Evolutionary conservation across 2,113 vertebrate species (phyloP).

Genomic region (Malurus cyaneus): DNA sequence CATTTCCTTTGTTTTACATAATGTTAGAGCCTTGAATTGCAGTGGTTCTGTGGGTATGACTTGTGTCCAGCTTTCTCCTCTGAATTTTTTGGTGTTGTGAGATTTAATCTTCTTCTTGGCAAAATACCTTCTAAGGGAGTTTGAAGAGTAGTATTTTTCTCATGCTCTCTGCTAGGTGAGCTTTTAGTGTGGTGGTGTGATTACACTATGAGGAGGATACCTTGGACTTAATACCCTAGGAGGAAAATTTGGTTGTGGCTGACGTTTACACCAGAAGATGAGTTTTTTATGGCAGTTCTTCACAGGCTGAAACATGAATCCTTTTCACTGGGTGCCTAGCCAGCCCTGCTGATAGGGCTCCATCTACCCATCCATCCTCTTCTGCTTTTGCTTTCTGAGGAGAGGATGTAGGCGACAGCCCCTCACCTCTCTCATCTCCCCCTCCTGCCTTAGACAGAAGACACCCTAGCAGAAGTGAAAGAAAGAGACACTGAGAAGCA

Average conservation of each 20-base stretch:
- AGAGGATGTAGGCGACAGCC: background rate
- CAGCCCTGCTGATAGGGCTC: background rate
- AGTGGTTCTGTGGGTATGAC: background rate
- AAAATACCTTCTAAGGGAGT: background rate
- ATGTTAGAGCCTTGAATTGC: background rate
- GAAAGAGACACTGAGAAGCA: background rate
- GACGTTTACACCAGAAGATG: background rate
- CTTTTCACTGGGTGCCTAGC: background rate
- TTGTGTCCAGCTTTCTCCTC: background rate
- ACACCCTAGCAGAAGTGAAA: background rate
- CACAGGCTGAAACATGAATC: background rate
- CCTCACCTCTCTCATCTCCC: background rate
- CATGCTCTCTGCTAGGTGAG: background rate
- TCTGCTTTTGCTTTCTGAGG: background rate
- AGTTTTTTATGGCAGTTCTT: background rate
- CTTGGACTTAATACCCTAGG: background rate
- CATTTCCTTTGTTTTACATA: background rate
- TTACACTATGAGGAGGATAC: background rate
- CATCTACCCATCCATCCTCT: background rate
- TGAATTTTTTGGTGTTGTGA: background rate
- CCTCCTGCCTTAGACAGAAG: background rate
- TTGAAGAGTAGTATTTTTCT: background rate
- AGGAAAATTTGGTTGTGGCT: background rate
- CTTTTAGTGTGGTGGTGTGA: background rate
- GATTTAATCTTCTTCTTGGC: background rate